Evolutionary conservation across 2,888 invertebrate genomes (phyloP), one percentile per base, ranked within the genome.

Genomic region (Rhimphoctona megacephalus): DNA sequence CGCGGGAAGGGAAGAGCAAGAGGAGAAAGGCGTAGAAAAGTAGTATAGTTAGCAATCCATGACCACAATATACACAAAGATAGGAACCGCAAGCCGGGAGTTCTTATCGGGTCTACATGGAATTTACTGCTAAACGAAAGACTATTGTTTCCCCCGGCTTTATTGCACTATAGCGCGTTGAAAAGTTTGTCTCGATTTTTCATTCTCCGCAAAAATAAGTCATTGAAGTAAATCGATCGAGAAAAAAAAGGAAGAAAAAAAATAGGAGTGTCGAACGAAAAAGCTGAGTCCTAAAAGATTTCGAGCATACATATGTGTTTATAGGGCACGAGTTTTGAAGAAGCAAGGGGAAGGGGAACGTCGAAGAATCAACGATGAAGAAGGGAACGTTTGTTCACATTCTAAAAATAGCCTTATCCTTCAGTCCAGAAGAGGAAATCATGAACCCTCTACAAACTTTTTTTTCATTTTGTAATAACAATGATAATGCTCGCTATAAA

Each of bases 341-440:
- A 61, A 30, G 17, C 25, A 30, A 30, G 61, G 61, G 61, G 61
- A 49, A n/a, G 80, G 43, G 73, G 69, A 57, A 67, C 81, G 43
- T 73, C 81, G 76, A 87, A 79, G 84, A 82, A 82, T 76, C 84
- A 43, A 84, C 81, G 84, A 82, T 70, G 86, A 85, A 81, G 77
- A 87, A 81, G 80, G 86, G 77, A 66, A 89, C 88, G 91, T 89
- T 90, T 91, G 89, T 89, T 83, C 81, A 78, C 76, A 77, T 66
- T 90, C 91, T 91, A 91, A 91, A 91, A 90, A 91, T 91, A 91
- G 36, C 57, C 70, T 78, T 86, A 77, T 90, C 90, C 89, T 89
- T 90, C 90, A 89, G 86, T 88, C 90, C 90, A 81, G 82, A 86
- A 81, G 89, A 90, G 90, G 90, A 90, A 91, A 90, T 91, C 90